Evolutionary conservation across 2,888 invertebrate genomes (phyloP).

Genomic region (Micoletzkya japonica): DNA sequence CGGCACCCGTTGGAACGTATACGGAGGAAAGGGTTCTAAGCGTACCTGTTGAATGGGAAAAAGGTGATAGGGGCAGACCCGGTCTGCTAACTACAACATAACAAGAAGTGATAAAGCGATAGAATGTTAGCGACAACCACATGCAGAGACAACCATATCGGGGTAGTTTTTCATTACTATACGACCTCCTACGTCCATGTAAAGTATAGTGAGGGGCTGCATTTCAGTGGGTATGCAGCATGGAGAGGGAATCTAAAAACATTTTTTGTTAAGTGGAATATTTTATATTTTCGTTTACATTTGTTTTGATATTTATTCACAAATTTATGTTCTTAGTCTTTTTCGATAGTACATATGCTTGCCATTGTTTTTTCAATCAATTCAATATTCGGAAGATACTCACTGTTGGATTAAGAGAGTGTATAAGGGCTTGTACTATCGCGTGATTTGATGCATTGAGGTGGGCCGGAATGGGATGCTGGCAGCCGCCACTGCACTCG

Average conservation of each 20-base stretch:
- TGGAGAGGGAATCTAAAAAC: conserved; percentile 81
- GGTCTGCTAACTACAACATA: no score
- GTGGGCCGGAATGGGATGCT: conserved; percentile 88
- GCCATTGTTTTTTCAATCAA: no score
- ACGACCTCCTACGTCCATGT: conserved; percentile 77
- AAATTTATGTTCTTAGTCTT: no score
- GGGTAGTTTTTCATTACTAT: conserved; percentile 93
- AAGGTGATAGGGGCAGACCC: no score
- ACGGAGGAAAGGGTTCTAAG: no score
- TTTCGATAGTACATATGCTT: no score
- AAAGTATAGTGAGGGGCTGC: conserved; percentile 91
- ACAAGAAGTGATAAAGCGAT: no score
- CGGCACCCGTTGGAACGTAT: no score
- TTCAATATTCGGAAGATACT: conserved; percentile 14
- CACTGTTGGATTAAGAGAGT: conserved; percentile 80
- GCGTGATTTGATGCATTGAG: conserved; percentile 97
- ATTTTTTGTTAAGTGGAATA: not conserved
- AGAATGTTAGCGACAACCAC: conserved; percentile 80
- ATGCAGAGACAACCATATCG: conserved; percentile 96
- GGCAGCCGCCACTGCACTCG: conserved; percentile 93
- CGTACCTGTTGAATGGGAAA: no score
- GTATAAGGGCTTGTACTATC: conserved; percentile 93
- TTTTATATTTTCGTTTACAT: no score
- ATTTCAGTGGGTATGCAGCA: conserved; percentile 96
- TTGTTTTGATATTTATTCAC: no score